A percentile compares a stretch with the other conserved stretches of the same genome.
These are phyloP conservation scores for Drosophila greeni DNA, from an alignment of 2,888 invertebrate genomes.

Conservation along the genomic window DNA sequence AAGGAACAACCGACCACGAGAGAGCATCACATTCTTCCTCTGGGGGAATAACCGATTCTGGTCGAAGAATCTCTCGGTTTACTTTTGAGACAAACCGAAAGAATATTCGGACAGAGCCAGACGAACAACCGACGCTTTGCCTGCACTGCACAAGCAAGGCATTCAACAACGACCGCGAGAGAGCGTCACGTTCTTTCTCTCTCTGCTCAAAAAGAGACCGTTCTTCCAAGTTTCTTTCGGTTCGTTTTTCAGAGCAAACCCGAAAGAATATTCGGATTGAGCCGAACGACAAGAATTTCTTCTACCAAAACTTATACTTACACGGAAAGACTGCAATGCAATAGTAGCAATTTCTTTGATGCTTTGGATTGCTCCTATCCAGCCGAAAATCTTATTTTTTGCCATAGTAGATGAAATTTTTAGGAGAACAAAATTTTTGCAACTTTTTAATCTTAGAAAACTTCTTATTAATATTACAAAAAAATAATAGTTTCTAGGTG, in stretches of 20 bases:
- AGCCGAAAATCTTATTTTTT: background rate
- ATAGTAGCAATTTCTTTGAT: background rate
- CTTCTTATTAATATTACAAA: background rate
- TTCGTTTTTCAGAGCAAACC: background rate
- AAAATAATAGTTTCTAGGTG: background rate
- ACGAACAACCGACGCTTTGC: no score
- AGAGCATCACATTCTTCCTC: no score
- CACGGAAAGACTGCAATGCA: background rate
- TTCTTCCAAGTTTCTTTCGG: background rate
- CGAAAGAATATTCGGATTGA: background rate
- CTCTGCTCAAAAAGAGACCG: background rate
- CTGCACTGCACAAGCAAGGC: background rate
- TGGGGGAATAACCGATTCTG: no score
- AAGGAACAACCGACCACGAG: no score
- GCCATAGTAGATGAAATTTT: background rate
- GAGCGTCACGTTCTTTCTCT: no score
- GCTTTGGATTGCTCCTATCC: background rate
- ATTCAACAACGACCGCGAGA: no score
- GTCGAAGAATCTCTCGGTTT: no score
- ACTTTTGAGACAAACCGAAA: no score
- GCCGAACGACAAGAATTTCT: background rate
- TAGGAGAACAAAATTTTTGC: background rate
- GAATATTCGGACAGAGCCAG: no score
- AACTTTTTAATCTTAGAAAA: background rate
- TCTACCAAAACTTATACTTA: background rate